Conservation (phyloP, 2,888 invertebrate species). For the Odontothrips loti region DNA sequence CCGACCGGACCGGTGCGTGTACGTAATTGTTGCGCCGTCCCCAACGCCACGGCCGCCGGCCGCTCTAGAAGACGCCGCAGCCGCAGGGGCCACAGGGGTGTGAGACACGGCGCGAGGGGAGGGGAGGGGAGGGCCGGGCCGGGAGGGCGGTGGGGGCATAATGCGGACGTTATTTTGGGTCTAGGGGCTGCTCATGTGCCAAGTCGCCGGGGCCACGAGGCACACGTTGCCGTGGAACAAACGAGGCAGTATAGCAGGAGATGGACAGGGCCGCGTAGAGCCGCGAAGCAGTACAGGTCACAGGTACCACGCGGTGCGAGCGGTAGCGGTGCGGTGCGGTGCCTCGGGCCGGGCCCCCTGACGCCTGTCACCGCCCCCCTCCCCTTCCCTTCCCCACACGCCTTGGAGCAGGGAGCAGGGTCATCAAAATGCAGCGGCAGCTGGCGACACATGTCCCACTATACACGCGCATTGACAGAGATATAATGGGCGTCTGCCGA, state of each 20-base stretch:
- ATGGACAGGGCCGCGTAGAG: too few relatives aligned
- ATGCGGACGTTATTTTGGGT: slow-evolving; percentile 9
- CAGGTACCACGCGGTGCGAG: too few relatives aligned
- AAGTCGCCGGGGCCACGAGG: not conserved
- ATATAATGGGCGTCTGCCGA: too few relatives aligned
- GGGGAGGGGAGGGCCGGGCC: too few relatives aligned
- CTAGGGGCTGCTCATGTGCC: slow-evolving; percentile 8
- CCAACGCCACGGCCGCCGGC: too few relatives aligned
- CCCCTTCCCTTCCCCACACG: not conserved
- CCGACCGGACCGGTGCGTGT: too few relatives aligned
- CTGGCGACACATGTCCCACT: not conserved
- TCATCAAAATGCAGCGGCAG: slow-evolving; percentile 17
- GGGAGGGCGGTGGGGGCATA: not conserved
- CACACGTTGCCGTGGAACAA: not conserved
- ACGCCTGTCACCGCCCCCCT: not conserved
- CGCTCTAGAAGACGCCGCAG: too few relatives aligned
- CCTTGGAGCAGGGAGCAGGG: not conserved
- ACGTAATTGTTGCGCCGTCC: too few relatives aligned
- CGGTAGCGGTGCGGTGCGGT: not conserved
- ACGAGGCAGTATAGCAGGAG: too few relatives aligned
- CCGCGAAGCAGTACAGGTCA: not conserved
- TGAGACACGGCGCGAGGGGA: not conserved
- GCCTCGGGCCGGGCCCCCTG: not conserved
- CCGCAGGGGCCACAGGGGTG: not conserved
- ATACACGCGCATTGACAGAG: too few relatives aligned